Evolutionary conservation across 2,113 vertebrate species (phyloP), one percentile per base, ranked within the genome.

Genomic region (Phalacrocorax brasilianus): DNA sequence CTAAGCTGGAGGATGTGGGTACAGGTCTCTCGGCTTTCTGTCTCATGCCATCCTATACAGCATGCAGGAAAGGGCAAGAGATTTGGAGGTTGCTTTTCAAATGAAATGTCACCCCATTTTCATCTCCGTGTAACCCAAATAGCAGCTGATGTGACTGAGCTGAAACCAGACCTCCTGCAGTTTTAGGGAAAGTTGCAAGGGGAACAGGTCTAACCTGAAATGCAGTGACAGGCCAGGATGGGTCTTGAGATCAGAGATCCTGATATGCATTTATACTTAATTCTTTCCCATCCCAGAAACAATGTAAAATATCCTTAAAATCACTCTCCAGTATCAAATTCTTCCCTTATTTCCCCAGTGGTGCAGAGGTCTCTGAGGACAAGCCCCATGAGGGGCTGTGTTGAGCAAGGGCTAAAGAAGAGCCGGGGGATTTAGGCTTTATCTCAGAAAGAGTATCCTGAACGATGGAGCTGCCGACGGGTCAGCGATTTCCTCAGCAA

Each of bases 381-480:
- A 85, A 44, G 50, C 9, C 27, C 52, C 7, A 1, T 7, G 65
- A 40, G 49, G 18, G 66, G 15, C 59, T 65, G 22, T n/a, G 49
- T 55, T 68, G 80, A 85, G 40, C 15, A 38, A 84, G 24, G 45
- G 52, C 77, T 89, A 44, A 59, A 90, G 79, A 73, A 73, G 78
- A 70, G 21, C 18, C 1, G 1, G 32, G 17, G 23, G 42, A 77
- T 85, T 93, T 55, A 55, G 61, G 49, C 8, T 93, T 93, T 80
- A 24, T 45, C 89, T 89, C 3, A 4, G 77, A 80, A 76, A 49
- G 9, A 33, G 32, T 2, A 38, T 91, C 71, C 38, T 32, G 53
- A 92, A 67, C 61, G 32, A 9, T 0, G 0, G 59, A 74, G 45
- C 22, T 6, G 35, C 49, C 0, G 1, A 19, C 2, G 26, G 45